These are phyloP conservation scores for Arizona elegans DNA, from an alignment of 2,113 vertebrate genomes.

Conservation along the genomic window DNA sequence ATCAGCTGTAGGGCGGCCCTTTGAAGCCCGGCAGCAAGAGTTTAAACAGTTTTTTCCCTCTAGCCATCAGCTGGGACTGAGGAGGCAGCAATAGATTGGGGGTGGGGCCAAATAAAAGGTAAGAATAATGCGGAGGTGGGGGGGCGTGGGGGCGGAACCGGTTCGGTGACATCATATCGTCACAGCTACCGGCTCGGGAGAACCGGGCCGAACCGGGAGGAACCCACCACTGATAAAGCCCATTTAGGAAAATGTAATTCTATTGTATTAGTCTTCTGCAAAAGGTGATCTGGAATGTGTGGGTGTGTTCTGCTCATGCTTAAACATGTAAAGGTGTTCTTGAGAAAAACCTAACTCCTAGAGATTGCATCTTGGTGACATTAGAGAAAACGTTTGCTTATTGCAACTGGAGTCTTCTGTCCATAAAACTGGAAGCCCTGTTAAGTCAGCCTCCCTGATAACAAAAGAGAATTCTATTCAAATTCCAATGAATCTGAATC, in stretches of 20 bases:
- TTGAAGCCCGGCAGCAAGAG: too few relatives aligned
- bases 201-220: too few relatives aligned
- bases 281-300: not conserved
- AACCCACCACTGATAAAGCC: not conserved
- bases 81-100: too few relatives aligned
- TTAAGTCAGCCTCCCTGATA: not conserved
- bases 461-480: not conserved
- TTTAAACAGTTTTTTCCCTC: too few relatives aligned
- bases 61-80: too few relatives aligned
- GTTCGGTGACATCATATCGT: too few relatives aligned
- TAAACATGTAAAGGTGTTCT: not conserved
- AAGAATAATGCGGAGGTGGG: too few relatives aligned
- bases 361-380: not conserved
- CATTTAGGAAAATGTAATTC: not conserved
- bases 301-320: not conserved
- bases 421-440: not conserved
- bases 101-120: too few relatives aligned
- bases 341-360: not conserved
- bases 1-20: too few relatives aligned
- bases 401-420: not conserved
- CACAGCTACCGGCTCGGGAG: too few relatives aligned
- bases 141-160: too few relatives aligned
- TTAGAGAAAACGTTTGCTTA: not conserved
- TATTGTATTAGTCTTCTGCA: not conserved
- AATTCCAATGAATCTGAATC: not conserved